phyloP scores from a whole-genome alignment of 2,888 invertebrate genomes.

The Prenolepis imparis region DNA sequence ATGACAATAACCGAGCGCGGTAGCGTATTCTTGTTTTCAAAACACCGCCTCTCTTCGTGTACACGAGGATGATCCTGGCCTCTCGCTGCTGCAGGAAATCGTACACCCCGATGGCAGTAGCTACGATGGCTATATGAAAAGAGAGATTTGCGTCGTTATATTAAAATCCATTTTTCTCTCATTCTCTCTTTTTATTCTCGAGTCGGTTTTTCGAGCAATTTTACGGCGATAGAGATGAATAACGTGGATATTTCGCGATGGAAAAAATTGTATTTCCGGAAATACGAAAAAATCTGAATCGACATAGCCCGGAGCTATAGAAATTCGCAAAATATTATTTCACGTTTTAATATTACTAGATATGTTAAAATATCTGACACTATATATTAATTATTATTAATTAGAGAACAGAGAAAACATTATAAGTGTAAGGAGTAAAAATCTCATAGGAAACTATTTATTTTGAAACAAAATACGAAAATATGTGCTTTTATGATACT shows the following conservation, averaged over 20 bases:
- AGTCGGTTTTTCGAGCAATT: conserved; percentile 23
- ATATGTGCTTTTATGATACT: background rate
- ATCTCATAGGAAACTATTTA: background rate
- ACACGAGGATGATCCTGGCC: conserved; percentile 38
- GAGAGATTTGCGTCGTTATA: conserved; percentile 36
- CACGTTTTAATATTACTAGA: conserved; percentile 12
- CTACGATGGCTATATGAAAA: conserved; percentile 8
- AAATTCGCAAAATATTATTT: conserved; percentile 36
- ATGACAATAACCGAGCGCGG: conserved; percentile 74
- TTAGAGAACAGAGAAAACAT: background rate
- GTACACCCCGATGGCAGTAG: conserved; percentile 22
- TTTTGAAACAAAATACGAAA: background rate
- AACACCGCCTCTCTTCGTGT: conserved; percentile 62
- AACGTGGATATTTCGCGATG: conserved; percentile 24
- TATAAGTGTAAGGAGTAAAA: background rate
- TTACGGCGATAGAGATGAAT: conserved; percentile 25
- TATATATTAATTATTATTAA: background rate
- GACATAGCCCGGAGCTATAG: background rate
- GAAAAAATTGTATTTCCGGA: conserved; percentile 30
- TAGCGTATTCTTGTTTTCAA: conserved; percentile 72
- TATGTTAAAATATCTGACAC: conserved; percentile 15
- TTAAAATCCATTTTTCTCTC: conserved; percentile 28
- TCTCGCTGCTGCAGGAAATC: conserved; percentile 48
- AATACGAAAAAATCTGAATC: conserved; percentile 10
- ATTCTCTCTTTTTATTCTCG: background rate